Conservation (phyloP, 2,113 vertebrate genomes). For the Macaca fascicularis region T2T-MFA8v1.1 NC_088385.1:3097501-3098000, state of each 20-base stretch:
- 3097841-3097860: neutral
- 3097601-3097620: conserved; percentile 24
- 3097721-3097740: conserved; percentile 51
- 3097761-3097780: neutral
- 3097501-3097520: neutral
- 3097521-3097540: neutral
- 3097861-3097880: neutral
- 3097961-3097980: conserved; percentile 43
- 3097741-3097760: conserved; percentile 47
- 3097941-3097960: conserved; percentile 68
- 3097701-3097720: neutral
- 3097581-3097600: neutral
- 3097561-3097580: neutral
- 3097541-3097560: neutral
- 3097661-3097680: neutral
- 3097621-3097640: neutral
- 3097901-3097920: neutral
- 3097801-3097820: neutral
- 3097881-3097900: neutral
- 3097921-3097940: conserved; percentile 65
- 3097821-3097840: neutral
- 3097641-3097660: neutral
- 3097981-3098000: neutral
- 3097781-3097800: neutral
- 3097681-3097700: neutral